These are phyloP conservation scores for Typhlichthys eigenmanni DNA, from an alignment of 2,797 vertebrate species.

Conservation along the genomic window DNA sequence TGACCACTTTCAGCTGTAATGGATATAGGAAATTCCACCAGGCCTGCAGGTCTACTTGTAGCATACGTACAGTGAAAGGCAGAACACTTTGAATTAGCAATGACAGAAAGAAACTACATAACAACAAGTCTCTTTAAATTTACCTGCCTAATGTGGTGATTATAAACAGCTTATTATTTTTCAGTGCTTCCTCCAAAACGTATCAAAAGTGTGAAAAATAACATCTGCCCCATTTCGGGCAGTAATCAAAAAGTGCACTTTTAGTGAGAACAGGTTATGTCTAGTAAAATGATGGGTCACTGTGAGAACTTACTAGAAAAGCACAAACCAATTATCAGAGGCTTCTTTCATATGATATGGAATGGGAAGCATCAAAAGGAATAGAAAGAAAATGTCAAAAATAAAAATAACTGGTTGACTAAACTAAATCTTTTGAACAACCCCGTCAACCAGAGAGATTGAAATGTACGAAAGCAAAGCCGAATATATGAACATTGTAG, in stretches of 20 bases:
- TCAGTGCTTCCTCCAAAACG: constrained; percentile 44
- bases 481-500: constrained; percentile 42
- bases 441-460: constrained; percentile 60
- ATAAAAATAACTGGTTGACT: constrained; percentile 47
- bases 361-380: constrained; percentile 60
- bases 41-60: constrained; percentile 19
- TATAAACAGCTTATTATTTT: constrained; percentile 32
- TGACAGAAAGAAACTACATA: too few species aligned
- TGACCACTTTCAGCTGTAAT: constrained; percentile 46
- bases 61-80: too few species aligned
- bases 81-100: too few species aligned
- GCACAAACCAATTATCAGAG: constrained; percentile 50
- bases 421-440: constrained; percentile 14
- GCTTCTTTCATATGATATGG: constrained; percentile 41
- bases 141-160: neutral
- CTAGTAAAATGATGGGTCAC: constrained; percentile 49
- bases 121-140: too few species aligned
- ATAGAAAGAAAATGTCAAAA: constrained; percentile 37
- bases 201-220: constrained; percentile 26
- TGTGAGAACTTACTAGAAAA: constrained; percentile 59
- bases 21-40: constrained; percentile 45
- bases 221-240: constrained; percentile 9
- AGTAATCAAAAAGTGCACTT: constrained; percentile 75
- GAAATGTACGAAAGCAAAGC: constrained; percentile 50
- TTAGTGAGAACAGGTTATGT: constrained; percentile 41